Conservation (phyloP, 2,797 vertebrate genomes). For the Smutsia temminckii region DNA sequence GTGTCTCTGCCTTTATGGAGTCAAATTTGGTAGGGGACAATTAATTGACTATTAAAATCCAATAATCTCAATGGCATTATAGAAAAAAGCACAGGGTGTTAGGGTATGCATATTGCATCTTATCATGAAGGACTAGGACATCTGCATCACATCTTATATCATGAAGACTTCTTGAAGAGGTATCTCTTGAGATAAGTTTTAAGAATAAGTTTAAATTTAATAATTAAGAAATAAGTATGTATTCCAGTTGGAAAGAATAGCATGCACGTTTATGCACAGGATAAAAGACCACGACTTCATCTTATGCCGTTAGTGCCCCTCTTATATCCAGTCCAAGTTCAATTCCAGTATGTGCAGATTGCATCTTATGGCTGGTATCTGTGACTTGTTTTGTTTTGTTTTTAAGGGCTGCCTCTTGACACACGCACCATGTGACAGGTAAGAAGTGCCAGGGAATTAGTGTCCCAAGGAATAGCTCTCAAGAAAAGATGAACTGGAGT, state of each 20-base stretch:
- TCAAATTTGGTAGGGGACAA: neutral
- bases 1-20: neutral
- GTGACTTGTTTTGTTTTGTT: neutral
- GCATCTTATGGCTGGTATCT: neutral
- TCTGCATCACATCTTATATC: neutral
- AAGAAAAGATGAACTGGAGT: neutral
- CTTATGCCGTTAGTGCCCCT: rapidly evolving
- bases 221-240: neutral
- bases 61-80: neutral
- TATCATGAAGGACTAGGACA: neutral
- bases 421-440: neutral
- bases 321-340: neutral
- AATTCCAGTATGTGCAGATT: too few relatives aligned
- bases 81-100: neutral
- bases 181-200: neutral
- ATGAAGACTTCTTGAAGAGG: neutral
- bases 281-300: rapidly evolving
- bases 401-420: neutral
- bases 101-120: neutral
- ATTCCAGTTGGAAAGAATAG: neutral
- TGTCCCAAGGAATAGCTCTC: neutral
- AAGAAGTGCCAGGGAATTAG: neutral
- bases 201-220: neutral
- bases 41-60: neutral
- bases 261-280: rapidly evolving